Evolutionary conservation across 2,888 invertebrate species (phyloP).

Genomic region (Caenorhabditis sp.): DNA sequence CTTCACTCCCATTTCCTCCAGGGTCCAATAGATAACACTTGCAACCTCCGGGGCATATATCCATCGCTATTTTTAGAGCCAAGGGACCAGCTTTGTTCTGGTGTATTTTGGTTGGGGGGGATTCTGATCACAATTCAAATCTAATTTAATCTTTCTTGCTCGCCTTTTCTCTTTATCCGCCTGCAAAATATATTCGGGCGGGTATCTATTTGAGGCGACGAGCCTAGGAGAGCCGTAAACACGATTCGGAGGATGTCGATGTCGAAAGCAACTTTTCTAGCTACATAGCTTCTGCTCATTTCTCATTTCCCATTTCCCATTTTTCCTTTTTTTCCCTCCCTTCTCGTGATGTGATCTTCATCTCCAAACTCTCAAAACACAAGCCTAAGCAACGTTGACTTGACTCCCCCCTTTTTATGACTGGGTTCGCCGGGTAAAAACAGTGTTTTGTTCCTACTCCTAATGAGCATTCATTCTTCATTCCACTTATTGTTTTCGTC

Average conservation of each 20-base stretch:
- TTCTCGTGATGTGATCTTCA: conserved; percentile 1
- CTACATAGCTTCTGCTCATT: too few species aligned
- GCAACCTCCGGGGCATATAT: conserved; percentile 13
- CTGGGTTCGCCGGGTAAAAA: too few species aligned
- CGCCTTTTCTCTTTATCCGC: neutral
- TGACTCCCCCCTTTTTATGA: neutral
- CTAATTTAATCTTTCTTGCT: conserved; percentile 22
- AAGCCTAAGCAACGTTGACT: too few species aligned
- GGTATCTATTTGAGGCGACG: conserved; percentile 18
- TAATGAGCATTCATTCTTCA: neutral
- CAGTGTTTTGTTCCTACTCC: neutral
- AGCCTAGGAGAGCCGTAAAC: too few species aligned
- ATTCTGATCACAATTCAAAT: conserved; percentile 42
- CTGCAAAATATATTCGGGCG: conserved; percentile 18
- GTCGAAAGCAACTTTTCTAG: too few species aligned
- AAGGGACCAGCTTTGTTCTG: conserved; percentile 3
- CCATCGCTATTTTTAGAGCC: conserved; percentile 49
- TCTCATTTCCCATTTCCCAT: too few species aligned
- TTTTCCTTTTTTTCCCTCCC: neutral
- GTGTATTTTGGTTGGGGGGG: conserved; percentile 48
- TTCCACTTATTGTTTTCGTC: conserved; percentile 25
- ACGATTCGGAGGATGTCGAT: too few species aligned
- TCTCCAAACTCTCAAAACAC: conserved; percentile 4
- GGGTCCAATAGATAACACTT: conserved; percentile 56
- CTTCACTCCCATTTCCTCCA: conserved; percentile 26